Percentiles rank a stretch among this genome's conserved stretches.
Conservation (phyloP, 2,888 invertebrate genomes). For the Pachycephus smyrnensis region DNA sequence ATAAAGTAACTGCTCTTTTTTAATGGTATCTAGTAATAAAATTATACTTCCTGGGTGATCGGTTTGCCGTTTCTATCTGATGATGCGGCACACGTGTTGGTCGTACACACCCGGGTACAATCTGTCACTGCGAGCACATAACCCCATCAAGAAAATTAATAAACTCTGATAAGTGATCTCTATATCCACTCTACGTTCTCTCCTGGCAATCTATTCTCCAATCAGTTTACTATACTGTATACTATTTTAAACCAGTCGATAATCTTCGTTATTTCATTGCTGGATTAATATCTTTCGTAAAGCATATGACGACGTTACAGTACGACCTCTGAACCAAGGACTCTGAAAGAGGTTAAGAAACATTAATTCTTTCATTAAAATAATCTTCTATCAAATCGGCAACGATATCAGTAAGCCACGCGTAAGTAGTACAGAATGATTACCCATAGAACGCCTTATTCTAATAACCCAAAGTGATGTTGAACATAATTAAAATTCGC, state of each 20-base stretch:
- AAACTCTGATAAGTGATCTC: constrained; percentile 15
- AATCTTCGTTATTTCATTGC: neutral
- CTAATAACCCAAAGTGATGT: neutral
- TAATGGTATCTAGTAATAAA: constrained; percentile 1
- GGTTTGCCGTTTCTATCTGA: neutral
- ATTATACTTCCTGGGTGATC: neutral
- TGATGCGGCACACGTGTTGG: constrained; percentile 3
- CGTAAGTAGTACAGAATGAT: neutral
- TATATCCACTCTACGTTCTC: neutral
- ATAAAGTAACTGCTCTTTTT: neutral
- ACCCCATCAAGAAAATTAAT: constrained; percentile 12
- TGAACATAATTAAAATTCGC: neutral
- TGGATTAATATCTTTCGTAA: neutral
- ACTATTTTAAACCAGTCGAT: neutral
- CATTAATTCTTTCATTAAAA: neutral
- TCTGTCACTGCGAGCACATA: constrained; percentile 7
- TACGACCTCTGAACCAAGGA: neutral
- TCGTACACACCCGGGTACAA: constrained; percentile 11
- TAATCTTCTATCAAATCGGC: neutral
- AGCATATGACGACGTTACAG: neutral
- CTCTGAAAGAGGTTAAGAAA: no score
- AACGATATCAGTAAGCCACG: neutral
- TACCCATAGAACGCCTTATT: neutral
- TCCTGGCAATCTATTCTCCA: constrained; percentile 5
- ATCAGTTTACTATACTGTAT: neutral